These are phyloP conservation scores for Malacoraja senta DNA, from an alignment of 2,797 vertebrate species.

Conservation along the genomic window DNA sequence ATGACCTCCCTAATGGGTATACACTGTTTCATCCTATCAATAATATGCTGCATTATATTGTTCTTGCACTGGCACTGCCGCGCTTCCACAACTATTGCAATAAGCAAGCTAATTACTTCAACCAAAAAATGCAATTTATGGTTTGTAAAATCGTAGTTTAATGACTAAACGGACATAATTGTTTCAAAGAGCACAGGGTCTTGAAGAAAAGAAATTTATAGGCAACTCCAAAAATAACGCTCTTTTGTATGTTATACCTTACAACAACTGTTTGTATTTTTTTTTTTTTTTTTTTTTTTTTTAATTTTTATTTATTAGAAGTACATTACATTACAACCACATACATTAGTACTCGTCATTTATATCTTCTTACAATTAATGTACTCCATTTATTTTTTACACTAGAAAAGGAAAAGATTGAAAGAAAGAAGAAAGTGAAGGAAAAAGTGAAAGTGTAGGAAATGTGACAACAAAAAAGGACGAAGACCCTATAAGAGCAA, in stretches of 20 bases:
- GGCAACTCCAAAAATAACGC: not conserved
- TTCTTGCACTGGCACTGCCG: not conserved
- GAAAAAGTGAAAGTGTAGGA: too few species aligned
- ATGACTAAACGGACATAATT: not conserved
- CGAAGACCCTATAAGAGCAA: too few species aligned
- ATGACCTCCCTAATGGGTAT: not conserved
- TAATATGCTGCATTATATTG: not conserved
- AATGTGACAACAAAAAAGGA: too few species aligned
- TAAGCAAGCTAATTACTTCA: not conserved
- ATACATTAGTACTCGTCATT: too few species aligned
- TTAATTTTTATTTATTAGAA: too few species aligned
- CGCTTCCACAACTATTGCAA: not conserved
- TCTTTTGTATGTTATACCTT: not conserved
- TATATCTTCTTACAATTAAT: too few species aligned
- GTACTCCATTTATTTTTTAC: too few species aligned
- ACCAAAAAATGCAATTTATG: not conserved
- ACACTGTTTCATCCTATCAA: not conserved
- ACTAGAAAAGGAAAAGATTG: too few species aligned
- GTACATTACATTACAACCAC: too few species aligned
- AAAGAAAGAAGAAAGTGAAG: too few species aligned
- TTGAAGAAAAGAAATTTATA: not conserved
- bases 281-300: too few species aligned
- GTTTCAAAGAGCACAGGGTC: not conserved
- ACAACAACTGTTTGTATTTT: not conserved
- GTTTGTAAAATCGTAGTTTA: not conserved